phyloP scores from a whole-genome alignment of 2,797 vertebrate species.

The Acrossocheilus wenchowensis region DNA sequence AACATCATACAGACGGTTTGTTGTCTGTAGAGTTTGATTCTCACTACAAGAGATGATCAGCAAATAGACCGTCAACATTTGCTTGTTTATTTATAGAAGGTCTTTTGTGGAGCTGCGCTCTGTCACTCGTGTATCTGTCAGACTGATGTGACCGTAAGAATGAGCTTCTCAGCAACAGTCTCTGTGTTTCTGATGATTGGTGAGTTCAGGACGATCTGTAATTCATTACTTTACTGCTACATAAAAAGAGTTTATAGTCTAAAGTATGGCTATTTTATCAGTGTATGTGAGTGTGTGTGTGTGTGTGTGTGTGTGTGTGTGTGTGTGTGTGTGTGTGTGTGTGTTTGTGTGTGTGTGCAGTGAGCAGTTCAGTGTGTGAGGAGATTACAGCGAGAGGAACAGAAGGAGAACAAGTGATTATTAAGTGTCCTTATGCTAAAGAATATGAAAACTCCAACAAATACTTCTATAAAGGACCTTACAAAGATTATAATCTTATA shows the following conservation, averaged over 20 bases:
- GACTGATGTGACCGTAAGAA: not conserved
- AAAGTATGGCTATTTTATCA: not conserved
- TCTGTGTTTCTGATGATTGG: not conserved
- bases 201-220: not conserved
- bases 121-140: not conserved
- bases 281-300: not conserved
- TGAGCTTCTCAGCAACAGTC: not conserved
- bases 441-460: not conserved
- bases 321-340: not conserved
- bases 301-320: not conserved
- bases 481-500: accelerated
- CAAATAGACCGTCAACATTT: no score
- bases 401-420: not conserved
- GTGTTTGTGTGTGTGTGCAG: not conserved
- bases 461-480: not conserved
- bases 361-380: not conserved
- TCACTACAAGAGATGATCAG: no score
- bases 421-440: not conserved
- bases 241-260: not conserved
- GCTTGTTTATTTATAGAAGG: no score
- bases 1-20: no score
- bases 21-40: no score
- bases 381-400: not conserved
- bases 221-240: not conserved
- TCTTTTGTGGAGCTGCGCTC: no score